These are phyloP conservation scores for Bombyx huttoni DNA, from an alignment of 2,888 invertebrate genomes.

Conservation along the genomic window DNA sequence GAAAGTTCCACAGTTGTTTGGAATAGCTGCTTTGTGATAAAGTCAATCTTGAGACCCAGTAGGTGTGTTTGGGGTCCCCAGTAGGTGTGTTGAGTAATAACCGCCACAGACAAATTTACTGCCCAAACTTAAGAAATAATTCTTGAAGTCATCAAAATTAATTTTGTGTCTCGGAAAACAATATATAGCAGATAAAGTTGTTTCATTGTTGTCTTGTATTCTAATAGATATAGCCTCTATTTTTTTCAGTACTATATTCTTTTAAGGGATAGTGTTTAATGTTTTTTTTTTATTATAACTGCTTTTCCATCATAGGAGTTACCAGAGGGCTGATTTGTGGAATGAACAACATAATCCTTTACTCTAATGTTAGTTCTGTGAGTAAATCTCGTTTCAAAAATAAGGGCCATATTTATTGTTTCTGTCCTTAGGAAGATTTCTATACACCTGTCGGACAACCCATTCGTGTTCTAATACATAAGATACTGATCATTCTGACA, in stretches of 20 bases:
- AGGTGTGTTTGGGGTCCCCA: constrained; percentile 13
- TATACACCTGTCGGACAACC: constrained; percentile 8
- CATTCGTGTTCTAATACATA: constrained; percentile 17
- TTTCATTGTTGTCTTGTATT: constrained; percentile 2
- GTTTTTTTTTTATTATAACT: constrained; percentile 7
- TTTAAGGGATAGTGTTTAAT: constrained; percentile 8
- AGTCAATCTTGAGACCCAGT: no score
- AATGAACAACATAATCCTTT: constrained; percentile 9
- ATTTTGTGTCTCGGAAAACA: constrained; percentile 7
- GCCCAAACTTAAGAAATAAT: constrained; percentile 2
- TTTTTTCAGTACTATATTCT: constrained; percentile 2
- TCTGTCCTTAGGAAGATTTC: constrained; percentile 6
- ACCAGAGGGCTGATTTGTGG: constrained; percentile 16
- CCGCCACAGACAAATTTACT: constrained; percentile 4
- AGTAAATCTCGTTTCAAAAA: constrained; percentile 14
- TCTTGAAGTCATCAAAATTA: not conserved
- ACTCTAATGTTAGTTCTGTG: constrained; percentile 7
- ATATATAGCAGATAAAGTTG: constrained; percentile 8
- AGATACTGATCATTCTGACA: constrained; percentile 1
- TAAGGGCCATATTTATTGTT: constrained; percentile 11
- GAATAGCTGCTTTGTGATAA: constrained; percentile 7
- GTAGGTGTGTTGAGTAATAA: constrained; percentile 10
- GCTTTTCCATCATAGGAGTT: constrained; percentile 13
- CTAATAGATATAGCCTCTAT: constrained; percentile 9
- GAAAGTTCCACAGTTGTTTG: not conserved